phyloP scores from a whole-genome alignment of 2,113 vertebrate species.

The Ceratotherium simum region DNA sequence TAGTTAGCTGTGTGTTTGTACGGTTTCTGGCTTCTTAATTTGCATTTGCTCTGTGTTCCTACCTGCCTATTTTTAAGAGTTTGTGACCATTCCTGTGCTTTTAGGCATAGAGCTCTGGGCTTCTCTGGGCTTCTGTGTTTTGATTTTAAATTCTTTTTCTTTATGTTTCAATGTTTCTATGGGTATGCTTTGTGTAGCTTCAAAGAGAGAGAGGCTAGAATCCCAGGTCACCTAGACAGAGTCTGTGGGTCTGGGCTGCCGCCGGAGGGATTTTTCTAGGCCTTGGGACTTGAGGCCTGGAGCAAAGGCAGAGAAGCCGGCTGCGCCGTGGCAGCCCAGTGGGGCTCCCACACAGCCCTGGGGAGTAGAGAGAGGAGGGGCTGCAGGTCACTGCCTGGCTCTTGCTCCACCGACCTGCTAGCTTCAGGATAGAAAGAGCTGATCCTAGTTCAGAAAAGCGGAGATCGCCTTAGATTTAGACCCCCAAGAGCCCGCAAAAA shows the following conservation, averaged over 20 bases:
- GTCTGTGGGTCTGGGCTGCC: not conserved
- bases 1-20: constrained; percentile 51
- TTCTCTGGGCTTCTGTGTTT: constrained; percentile 41
- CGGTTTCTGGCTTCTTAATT: constrained; percentile 35
- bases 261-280: constrained; percentile 39
- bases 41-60: constrained; percentile 56
- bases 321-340: not conserved
- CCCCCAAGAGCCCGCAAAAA: not conserved
- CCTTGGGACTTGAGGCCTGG: constrained; percentile 23
- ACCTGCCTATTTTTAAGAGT: constrained; percentile 50
- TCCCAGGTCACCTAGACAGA: constrained; percentile 16
- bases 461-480: constrained; percentile 34
- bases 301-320: not conserved
- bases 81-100: constrained; percentile 47
- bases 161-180: constrained; percentile 49
- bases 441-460: constrained; percentile 29
- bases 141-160: constrained; percentile 54
- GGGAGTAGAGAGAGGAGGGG: not conserved
- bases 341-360: not conserved
- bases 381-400: not conserved
- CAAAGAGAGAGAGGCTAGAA: not conserved
- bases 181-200: not conserved
- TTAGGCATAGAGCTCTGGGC: not conserved
- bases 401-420: not conserved
- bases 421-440: not conserved